Percentiles rank a stretch among this genome's conserved stretches.
Conservation (phyloP, 2,797 vertebrate species). For the Falco novaeseelandiae region DNA sequence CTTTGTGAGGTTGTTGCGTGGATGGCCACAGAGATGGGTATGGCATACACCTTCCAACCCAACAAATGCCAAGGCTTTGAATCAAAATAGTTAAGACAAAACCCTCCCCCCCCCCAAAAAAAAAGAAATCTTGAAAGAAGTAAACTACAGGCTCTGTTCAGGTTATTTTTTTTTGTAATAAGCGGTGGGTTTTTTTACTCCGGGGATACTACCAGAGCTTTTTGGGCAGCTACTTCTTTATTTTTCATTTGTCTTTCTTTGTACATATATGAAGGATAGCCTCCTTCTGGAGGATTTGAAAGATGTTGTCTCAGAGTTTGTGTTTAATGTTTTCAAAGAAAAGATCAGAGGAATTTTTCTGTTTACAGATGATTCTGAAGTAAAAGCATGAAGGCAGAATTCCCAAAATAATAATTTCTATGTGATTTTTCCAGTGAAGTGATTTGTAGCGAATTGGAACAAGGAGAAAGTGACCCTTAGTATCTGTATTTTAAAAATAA, state of each 20-base stretch:
- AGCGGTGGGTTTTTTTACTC: neutral
- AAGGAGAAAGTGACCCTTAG: neutral
- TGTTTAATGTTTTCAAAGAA: neutral
- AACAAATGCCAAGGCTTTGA: neutral
- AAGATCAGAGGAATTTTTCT: neutral
- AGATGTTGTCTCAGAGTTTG: neutral
- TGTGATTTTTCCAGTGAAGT: neutral
- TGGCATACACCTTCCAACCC: neutral
- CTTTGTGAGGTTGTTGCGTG: neutral
- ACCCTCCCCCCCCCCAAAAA: neutral
- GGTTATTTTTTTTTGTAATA: neutral
- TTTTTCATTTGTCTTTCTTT: neutral
- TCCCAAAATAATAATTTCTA: neutral
- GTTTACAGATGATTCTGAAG: neutral
- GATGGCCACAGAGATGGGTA: neutral
- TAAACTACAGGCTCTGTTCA: neutral
- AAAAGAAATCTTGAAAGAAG: neutral
- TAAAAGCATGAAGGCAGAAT: neutral
- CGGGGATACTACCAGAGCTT: neutral
- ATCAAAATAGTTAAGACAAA: neutral
- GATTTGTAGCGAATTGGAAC: neutral
- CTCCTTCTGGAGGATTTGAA: neutral
- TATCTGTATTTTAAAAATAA: conserved; percentile 46
- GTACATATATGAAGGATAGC: neutral
- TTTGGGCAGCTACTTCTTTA: neutral